Conservation (phyloP, 2,888 invertebrate species). For the Ochropleura leucogaster region DNA sequence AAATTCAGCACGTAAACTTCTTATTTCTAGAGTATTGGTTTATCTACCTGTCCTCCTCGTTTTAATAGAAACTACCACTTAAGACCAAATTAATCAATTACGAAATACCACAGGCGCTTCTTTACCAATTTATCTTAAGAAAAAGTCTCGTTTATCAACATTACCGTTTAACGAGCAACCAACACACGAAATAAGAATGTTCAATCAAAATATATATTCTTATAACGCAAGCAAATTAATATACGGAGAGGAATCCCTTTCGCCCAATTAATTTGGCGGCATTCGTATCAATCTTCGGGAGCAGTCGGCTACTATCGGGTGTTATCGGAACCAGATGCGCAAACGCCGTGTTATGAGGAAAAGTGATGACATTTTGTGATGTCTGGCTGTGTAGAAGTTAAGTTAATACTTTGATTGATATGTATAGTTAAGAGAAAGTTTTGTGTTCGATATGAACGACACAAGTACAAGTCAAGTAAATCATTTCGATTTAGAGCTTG, state of each 20-base stretch:
- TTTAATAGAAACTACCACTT: not conserved
- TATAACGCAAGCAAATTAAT: conserved; percentile 60
- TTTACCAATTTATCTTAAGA: conserved; percentile 22
- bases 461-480: not conserved
- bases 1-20: not conserved
- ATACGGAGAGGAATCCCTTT: conserved; percentile 48
- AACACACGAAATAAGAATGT: conserved; percentile 56
- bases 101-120: conserved; percentile 8
- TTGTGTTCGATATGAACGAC: not conserved
- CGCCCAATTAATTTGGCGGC: conserved; percentile 59
- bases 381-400: not conserved
- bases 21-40: not conserved
- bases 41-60: not conserved
- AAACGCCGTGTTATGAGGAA: conserved; percentile 33
- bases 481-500: not conserved
- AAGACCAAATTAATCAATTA: conserved; percentile 21
- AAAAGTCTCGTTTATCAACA: conserved; percentile 48
- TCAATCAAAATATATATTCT: conserved; percentile 64
- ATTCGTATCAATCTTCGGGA: conserved; percentile 55
- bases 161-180: conserved; percentile 48
- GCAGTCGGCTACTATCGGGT: conserved; percentile 42
- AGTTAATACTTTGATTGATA: conserved; percentile 21
- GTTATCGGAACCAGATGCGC: conserved; percentile 39
- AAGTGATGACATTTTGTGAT: conserved; percentile 38
- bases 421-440: not conserved